Percentiles rank a stretch among this genome's conserved stretches.
Conservation (phyloP, 1,140 invertebrate genomes). For the Myzus persicae region DNA sequence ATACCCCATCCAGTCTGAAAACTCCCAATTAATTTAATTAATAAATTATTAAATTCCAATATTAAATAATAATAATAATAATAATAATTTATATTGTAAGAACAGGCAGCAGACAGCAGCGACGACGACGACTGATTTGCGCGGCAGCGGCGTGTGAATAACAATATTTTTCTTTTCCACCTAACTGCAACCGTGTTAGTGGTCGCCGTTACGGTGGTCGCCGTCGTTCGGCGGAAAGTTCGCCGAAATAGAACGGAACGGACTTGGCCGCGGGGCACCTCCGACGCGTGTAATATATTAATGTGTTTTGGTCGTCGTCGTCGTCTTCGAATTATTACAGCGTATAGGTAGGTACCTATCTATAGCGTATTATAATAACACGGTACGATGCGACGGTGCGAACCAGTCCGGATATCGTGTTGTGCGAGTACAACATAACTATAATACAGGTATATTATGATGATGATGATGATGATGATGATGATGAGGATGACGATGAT, state of each 20-base stretch:
- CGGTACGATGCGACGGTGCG: neutral
- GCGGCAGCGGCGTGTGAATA: too few relatives aligned
- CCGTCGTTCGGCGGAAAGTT: neutral
- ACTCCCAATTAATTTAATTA: too few relatives aligned
- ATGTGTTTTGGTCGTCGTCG: neutral
- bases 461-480: neutral
- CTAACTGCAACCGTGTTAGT: too few relatives aligned
- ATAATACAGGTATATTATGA: neutral
- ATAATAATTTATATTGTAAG: too few relatives aligned
- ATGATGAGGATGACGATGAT: neutral
- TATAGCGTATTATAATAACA: neutral
- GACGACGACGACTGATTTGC: too few relatives aligned
- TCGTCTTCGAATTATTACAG: neutral
- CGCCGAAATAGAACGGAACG: conserved; percentile 5
- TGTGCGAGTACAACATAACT: neutral
- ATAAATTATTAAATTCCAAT: too few relatives aligned
- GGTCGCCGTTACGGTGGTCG: too few relatives aligned
- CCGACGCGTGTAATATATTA: conserved; percentile 4
- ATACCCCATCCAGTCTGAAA: too few relatives aligned
- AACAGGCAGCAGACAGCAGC: too few relatives aligned
- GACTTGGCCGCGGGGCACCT: neutral
- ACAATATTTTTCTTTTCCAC: too few relatives aligned
- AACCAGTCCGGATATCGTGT: conserved; percentile 9
- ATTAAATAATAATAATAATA: too few relatives aligned
- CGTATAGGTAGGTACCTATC: neutral